These are phyloP conservation scores for Pachycephus smyrnensis DNA, from an alignment of 2,888 invertebrate genomes.

Conservation along the genomic window DNA sequence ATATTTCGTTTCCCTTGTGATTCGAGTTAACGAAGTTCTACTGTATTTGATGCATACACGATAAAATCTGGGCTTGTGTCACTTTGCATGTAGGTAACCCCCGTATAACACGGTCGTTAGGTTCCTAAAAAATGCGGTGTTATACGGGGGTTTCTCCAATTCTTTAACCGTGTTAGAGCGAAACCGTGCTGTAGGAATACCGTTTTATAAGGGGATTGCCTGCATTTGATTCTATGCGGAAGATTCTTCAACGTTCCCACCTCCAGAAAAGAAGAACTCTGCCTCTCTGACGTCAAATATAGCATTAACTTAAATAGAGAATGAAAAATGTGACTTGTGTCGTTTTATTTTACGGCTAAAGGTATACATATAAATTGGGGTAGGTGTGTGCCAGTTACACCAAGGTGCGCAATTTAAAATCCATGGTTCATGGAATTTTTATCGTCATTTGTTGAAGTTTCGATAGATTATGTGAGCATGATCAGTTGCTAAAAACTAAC, in stretches of 20 bases:
- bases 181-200: too few species aligned
- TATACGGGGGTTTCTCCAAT: too few species aligned
- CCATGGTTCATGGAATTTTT: neutral
- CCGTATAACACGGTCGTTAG: too few species aligned
- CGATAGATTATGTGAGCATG: neutral
- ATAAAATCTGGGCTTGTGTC: neutral
- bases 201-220: too few species aligned
- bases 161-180: too few species aligned
- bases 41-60: neutral
- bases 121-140: too few species aligned
- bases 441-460: neutral
- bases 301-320: neutral
- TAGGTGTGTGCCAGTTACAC: neutral
- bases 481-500: neutral
- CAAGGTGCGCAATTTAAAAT: neutral
- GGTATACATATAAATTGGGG: neutral
- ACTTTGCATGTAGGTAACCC: too few species aligned
- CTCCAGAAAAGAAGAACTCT: neutral
- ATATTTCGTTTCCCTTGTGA: too few species aligned
- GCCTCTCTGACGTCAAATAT: neutral
- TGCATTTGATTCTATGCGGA: neutral
- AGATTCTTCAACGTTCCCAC: neutral
- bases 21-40: too few species aligned
- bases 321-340: neutral
- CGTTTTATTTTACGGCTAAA: neutral